Percentiles rank a stretch among this genome's conserved stretches.
Evolutionary conservation across 35 echinoderm and acorn worm species (phyloP).

Genomic region (Hemicentrotus pulcherrimus): DNA sequence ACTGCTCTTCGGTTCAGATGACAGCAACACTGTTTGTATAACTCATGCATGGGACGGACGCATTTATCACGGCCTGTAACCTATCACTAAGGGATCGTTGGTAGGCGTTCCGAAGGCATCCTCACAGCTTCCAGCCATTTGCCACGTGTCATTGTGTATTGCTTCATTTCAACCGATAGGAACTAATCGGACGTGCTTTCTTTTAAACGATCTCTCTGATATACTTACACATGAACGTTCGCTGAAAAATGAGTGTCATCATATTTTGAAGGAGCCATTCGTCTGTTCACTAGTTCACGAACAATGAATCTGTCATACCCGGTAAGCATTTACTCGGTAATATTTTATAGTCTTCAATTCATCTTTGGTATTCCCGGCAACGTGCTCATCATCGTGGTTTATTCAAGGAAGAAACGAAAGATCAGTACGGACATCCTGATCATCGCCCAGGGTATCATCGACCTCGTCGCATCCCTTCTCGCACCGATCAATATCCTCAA

Average conservation of each 20-base stretch:
- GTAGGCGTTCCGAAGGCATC: too few species aligned
- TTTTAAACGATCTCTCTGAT: background rate
- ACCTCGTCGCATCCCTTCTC: slow-evolving; percentile 43
- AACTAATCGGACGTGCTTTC: background rate
- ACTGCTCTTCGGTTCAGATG: too few species aligned
- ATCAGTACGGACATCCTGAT: slow-evolving; percentile 52
- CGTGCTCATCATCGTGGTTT: slow-evolving; percentile 35
- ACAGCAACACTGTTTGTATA: too few species aligned
- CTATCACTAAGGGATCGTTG: too few species aligned
- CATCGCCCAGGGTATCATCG: background rate
- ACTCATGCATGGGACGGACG: too few species aligned
- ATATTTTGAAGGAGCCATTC: background rate
- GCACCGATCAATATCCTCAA: slow-evolving; percentile 44
- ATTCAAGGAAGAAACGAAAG: slow-evolving; percentile 32
- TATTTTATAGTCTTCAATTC: slow-evolving; percentile 29
- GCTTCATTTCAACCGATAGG: background rate
- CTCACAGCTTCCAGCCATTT: too few species aligned
- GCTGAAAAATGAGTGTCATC: background rate
- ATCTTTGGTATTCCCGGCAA: slow-evolving; percentile 51
- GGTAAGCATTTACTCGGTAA: background rate
- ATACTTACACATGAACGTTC: background rate
- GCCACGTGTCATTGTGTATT: background rate
- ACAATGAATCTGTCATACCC: background rate
- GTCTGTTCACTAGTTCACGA: background rate
- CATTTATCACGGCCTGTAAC: too few species aligned